These are phyloP conservation scores for Sarcophaga variegata DNA, from an alignment of 2,888 invertebrate genomes.

Conservation along the genomic window DNA sequence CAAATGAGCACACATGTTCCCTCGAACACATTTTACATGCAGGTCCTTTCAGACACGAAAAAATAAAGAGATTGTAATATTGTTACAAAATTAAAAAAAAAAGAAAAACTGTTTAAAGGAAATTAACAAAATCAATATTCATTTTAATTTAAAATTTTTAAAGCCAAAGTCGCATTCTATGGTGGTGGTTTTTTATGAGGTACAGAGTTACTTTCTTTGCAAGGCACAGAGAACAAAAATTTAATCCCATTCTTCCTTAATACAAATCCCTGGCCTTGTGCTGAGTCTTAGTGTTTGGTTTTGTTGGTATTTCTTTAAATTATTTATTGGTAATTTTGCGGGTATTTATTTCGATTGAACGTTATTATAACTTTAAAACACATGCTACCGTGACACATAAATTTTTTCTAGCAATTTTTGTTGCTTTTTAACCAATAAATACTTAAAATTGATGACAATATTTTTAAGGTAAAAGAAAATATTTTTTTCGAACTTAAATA, in stretches of 20 bases:
- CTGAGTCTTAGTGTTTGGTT: conserved; percentile 51
- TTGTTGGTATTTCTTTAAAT: conserved; percentile 42
- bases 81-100: not conserved
- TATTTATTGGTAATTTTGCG: conserved; percentile 65
- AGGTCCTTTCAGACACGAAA: not conserved
- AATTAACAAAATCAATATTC: conserved; percentile 1
- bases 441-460: conserved; percentile 47
- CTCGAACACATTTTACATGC: not conserved
- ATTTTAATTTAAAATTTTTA: conserved; percentile 9
- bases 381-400: conserved; percentile 69
- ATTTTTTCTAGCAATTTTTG: conserved; percentile 39
- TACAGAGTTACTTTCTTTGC: not conserved
- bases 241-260: conserved; percentile 37
- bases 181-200: conserved; percentile 36
- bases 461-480: not conserved
- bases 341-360: conserved; percentile 57
- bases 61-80: too few relatives aligned
- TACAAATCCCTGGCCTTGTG: conserved; percentile 57
- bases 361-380: conserved; percentile 49
- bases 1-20: not conserved
- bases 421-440: conserved; percentile 48
- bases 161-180: not conserved
- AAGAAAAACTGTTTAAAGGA: not conserved
- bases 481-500: not conserved
- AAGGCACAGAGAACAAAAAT: not conserved